Evolutionary conservation across 2,888 invertebrate genomes (phyloP), one percentile per base, ranked within the genome.

Genomic region (Ptilodon capucinus): DNA sequence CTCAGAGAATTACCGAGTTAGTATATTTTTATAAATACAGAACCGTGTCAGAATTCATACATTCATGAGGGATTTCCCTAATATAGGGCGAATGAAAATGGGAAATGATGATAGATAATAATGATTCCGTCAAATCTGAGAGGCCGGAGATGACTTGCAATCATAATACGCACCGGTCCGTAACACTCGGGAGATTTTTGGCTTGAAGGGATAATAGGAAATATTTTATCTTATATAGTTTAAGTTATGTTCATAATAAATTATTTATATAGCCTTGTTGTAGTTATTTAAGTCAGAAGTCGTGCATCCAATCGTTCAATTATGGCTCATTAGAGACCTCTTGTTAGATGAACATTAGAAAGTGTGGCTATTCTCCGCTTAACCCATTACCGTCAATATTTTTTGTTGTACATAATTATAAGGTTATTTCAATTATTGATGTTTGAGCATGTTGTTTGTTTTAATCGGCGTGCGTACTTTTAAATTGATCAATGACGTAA

Each of bases 71-170:
- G 13, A 51, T 47, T 44, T 43, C 19, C 44, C 28, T 47, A 32
- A 56, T 38, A 44, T 17, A 16, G n/a, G n/a, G 6, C 7, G 40
- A 48, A 60, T 46, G 50, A 48, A 52, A 64, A 59, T 38, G 32
- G 59, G 54, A 54, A 48, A 60, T 40, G 34, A 17, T 48, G 38
- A 46, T 55, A 34, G 43, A 18, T 51, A 47, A 54, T 55, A 54
- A 60, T 43, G 48, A 48, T 50, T 45, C 36, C 44, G 48, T 41
- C 42, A 45, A 47, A 30, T 46, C 40, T 19, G 14, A 30, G 21
- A 36, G 9, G 21, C 40, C 44, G 45, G 32, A 45, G 48, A 56
- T 60, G 60, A 60, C 63, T 63, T 63, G 60, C 63, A 43, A 42
- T 51, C 5, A 32, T 32, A 21, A 45, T 43, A 40, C 18, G 46